Evolutionary conservation across 1,140 invertebrate species (phyloP), one percentile per base, ranked within the genome.

Genomic region (Drosophila varians): DNA sequence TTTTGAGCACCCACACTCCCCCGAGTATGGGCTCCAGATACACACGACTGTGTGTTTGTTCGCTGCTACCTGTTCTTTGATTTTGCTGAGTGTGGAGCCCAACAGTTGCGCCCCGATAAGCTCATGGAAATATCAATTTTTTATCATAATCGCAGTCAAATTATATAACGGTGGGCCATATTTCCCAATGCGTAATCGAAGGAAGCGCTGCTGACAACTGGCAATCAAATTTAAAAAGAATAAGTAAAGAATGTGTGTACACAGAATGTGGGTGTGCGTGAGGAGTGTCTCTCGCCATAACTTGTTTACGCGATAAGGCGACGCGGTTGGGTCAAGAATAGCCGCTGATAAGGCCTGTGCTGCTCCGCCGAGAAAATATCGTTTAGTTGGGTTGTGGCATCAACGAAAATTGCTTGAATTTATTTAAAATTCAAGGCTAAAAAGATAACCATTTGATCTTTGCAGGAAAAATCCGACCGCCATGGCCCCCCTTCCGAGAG

Each of bases 41-140:
- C 18, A 48, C 43, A 16, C 28, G 56, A 49, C 14, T 42, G 76
- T 53, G 36, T 14, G 36, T 14, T 12, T 14, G 51, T 51, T 45
- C 55, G 42, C 49, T 46, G 70, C 79, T 86, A 84, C 79, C 80
- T 84, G 75, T 79, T 84, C 80, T 61, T 60, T 68, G 57, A 55
- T 31, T 31, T 3, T 31, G 9, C 11, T 3, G 28, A 31, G 28
- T 31, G 9, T 11, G 11, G 9, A 31, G 9, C 11, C 9, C 28
- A 16, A 9, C 28, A 16, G 36, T 60, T 64, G 52, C 31, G 51
- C 43, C 21, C 26, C 64, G 76, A 84, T 86, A 77, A 69, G 70
- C 21, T 52, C 49, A 68, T 64, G 48, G 66, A 84, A 76, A 76
- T 73, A 74, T 74, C 73, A 76, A 70, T 51, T 11, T 31, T 31